phyloP scores from a whole-genome alignment of 2,888 invertebrate species.

The Eristalinus aeneus region DNA sequence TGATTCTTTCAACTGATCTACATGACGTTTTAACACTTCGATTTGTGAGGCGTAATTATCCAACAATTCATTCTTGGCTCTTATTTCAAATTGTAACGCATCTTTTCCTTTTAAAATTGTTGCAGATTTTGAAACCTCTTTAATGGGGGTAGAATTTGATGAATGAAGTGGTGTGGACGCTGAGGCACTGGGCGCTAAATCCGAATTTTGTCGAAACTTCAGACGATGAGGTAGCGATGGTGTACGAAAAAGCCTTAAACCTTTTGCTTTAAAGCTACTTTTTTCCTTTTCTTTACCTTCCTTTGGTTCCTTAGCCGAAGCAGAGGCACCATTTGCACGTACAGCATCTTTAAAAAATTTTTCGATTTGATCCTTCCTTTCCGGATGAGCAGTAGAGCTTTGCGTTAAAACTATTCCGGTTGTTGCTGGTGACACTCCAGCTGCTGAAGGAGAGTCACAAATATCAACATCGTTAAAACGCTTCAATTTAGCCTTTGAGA shows the following conservation, averaged over 20 bases:
- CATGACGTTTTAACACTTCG: constrained; percentile 81
- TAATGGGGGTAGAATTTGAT: constrained; percentile 77
- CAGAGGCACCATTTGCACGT: constrained; percentile 76
- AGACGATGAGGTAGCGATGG: constrained; percentile 80
- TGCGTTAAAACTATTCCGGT: constrained; percentile 65
- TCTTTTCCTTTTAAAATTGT: constrained; percentile 81
- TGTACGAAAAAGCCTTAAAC: constrained; percentile 78
- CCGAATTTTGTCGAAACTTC: constrained; percentile 77
- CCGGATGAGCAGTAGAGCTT: constrained; percentile 73
- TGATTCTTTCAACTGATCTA: constrained; percentile 78
- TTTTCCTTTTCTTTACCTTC: constrained; percentile 77
- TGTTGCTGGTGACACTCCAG: constrained; percentile 48
- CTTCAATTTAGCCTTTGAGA: constrained; percentile 80
- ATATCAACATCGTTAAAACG: constrained; percentile 80
- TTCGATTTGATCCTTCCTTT: constrained; percentile 80
- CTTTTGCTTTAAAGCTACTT: constrained; percentile 75
- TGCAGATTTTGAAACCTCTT: constrained; percentile 79
- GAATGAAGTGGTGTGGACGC: constrained; percentile 77
- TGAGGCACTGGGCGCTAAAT: constrained; percentile 74
- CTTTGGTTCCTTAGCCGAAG: constrained; percentile 78
- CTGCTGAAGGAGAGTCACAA: constrained; percentile 75
- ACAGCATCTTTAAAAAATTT: constrained; percentile 80
- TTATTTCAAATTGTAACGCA: constrained; percentile 81
- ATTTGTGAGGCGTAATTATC: constrained; percentile 81
- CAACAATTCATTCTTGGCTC: constrained; percentile 82